Evolutionary conservation across 2,113 vertebrate species (phyloP).

Genomic region (Anoura caudifer): DNA sequence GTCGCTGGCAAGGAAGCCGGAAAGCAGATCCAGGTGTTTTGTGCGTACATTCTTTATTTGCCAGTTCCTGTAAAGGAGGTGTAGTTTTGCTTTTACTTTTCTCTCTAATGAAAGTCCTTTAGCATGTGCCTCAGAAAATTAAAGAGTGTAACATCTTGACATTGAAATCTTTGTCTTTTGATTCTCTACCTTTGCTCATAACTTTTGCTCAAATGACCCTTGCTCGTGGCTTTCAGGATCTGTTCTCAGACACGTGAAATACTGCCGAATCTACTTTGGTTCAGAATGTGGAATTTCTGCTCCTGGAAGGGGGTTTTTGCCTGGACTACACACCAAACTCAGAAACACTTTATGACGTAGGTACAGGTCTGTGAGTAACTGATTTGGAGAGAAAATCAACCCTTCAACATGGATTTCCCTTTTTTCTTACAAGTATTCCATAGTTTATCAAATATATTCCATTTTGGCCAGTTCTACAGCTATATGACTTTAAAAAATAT

Average conservation of each 20-base stretch:
- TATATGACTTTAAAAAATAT: neutral
- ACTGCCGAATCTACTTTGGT: neutral
- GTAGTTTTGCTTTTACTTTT: neutral
- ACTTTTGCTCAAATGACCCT: neutral
- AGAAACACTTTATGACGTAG: neutral
- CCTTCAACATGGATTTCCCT: neutral
- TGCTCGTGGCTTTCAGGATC: neutral
- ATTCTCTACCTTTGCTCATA: neutral
- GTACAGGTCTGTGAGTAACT: neutral
- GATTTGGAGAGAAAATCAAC: slow-evolving; percentile 19
- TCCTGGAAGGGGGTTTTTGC: neutral
- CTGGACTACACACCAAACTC: neutral
- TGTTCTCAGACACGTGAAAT: neutral
- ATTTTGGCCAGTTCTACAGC: neutral
- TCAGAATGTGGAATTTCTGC: neutral
- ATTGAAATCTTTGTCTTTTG: slow-evolving; percentile 22
- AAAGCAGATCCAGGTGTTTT: slow-evolving; percentile 77
- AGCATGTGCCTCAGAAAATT: neutral
- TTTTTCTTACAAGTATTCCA: neutral
- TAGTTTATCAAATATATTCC: neutral
- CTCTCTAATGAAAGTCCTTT: neutral
- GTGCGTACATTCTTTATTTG: slow-evolving; percentile 49
- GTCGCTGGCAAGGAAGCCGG: slow-evolving; percentile 68
- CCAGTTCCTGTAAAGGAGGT: slow-evolving; percentile 51
- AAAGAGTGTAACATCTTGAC: neutral